Evolutionary conservation across 1,140 invertebrate species (phyloP).

Genomic region (Gonatopus flavifemur): DNA sequence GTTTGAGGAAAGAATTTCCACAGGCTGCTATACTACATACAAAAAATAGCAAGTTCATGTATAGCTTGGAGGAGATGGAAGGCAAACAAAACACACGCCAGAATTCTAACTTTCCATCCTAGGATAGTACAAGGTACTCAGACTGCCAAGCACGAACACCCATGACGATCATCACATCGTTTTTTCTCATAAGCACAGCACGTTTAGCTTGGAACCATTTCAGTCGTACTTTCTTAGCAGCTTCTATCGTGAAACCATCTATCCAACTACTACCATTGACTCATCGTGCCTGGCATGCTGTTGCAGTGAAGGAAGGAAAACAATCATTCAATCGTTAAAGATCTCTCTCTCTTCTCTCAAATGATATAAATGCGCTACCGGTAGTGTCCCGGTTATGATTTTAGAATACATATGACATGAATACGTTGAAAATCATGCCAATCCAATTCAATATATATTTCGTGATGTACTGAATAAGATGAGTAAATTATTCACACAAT

Average conservation of each 20-base stretch:
- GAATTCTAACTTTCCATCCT: slow-evolving; percentile 29
- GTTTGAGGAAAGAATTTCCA: too few relatives aligned
- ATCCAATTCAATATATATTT: too few relatives aligned
- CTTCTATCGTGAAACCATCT: background rate
- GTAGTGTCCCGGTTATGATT: too few relatives aligned
- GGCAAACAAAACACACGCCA: background rate
- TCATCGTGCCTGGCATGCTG: slow-evolving; percentile 15
- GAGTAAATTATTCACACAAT: too few relatives aligned
- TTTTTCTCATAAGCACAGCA: too few relatives aligned
- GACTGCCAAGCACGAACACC: slow-evolving; percentile 14
- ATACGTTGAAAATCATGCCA: too few relatives aligned
- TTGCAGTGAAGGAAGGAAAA: slow-evolving; percentile 24
- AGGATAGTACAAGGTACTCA: slow-evolving; percentile 21
- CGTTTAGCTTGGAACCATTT: too few relatives aligned
- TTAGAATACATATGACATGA: too few relatives aligned
- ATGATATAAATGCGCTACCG: slow-evolving; percentile 8
- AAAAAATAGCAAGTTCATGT: too few relatives aligned
- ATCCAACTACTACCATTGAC: slow-evolving; percentile 15
- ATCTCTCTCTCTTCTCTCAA: slow-evolving; percentile 1
- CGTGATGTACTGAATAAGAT: too few relatives aligned
- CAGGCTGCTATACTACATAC: too few relatives aligned
- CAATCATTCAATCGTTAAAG: slow-evolving; percentile 19
- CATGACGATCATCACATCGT: slow-evolving; percentile 16
- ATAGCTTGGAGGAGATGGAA: background rate
- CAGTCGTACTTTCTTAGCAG: too few relatives aligned